Percentiles rank a stretch among this genome's conserved stretches.
phyloP scores from a whole-genome alignment of 2,113 vertebrate genomes.

The Silurus asotus region DNA sequence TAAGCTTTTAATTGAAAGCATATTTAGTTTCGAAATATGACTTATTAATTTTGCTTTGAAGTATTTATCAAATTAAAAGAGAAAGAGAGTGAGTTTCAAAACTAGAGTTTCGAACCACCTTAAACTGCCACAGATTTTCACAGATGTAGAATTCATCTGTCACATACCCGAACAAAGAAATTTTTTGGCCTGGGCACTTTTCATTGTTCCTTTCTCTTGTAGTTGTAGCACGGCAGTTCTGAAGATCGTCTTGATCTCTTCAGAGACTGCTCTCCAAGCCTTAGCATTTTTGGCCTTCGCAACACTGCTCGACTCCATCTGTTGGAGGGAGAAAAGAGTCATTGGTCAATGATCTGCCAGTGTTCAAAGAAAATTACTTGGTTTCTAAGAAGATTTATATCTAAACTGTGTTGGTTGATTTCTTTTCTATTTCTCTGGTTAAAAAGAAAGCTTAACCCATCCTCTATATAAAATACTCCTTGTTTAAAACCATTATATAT shows the following conservation, averaged over 20 bases:
- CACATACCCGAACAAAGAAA: slow-evolving; percentile 92
- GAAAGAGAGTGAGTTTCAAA: no score
- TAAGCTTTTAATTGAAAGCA: not conserved
- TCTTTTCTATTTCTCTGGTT: not conserved
- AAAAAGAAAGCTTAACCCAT: slow-evolving; percentile 33
- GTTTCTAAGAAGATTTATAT: not conserved
- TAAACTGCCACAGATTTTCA: not conserved
- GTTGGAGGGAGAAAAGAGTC: slow-evolving; percentile 48
- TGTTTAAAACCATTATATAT: not conserved
- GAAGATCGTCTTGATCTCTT: slow-evolving; percentile 95
- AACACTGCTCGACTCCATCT: slow-evolving; percentile 84
- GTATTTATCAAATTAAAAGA: not conserved
- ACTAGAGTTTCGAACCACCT: no score
- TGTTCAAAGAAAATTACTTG: not conserved
- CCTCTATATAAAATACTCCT: not conserved
- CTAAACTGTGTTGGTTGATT: not conserved
- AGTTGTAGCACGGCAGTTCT: slow-evolving; percentile 88
- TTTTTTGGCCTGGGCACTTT: slow-evolving; percentile 87
- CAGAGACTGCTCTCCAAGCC: slow-evolving; percentile 90
- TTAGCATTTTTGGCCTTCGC: slow-evolving; percentile 81
- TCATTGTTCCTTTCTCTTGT: slow-evolving; percentile 93
- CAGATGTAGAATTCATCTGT: not conserved
- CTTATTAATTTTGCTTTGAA: not conserved
- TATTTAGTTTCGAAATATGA: not conserved
- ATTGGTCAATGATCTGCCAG: not conserved